These are phyloP conservation scores for Entomobrya multifasciata DNA, from an alignment of 2,888 invertebrate genomes.

Conservation along the genomic window DNA sequence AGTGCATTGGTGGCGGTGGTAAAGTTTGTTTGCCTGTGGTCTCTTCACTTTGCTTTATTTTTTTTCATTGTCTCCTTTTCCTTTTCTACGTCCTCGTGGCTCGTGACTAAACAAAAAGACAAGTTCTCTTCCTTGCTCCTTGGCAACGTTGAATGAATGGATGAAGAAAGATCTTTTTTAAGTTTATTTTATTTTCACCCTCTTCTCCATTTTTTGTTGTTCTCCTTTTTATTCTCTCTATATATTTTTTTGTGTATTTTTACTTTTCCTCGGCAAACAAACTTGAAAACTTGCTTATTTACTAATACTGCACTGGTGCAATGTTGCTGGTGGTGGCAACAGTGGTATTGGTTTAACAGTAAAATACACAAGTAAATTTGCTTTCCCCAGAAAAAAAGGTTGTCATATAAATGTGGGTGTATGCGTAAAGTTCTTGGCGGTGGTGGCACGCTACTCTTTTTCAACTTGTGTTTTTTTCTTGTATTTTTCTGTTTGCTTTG, in stretches of 20 bases:
- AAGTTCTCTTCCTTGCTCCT: background rate
- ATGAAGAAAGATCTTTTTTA: background rate
- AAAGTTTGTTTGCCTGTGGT: constrained; percentile 31
- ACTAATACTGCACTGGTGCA: no score
- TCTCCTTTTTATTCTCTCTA: background rate
- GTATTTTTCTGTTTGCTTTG: constrained; percentile 26
- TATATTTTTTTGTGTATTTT: background rate
- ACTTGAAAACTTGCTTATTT: constrained; percentile 12
- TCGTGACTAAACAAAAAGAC: constrained; percentile 23
- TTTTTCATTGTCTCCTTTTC: background rate
- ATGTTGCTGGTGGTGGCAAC: background rate
- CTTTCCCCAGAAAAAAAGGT: background rate
- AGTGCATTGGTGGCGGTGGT: no score
- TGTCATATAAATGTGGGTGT: background rate
- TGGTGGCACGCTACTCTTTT: no score
- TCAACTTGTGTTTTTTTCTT: background rate
- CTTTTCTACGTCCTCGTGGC: background rate
- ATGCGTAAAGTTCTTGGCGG: background rate
- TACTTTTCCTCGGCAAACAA: constrained; percentile 23
- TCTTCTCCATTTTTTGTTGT: background rate
- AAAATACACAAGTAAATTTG: no score
- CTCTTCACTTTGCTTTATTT: background rate
- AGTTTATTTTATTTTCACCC: constrained; percentile 35
- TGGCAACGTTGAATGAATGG: background rate
- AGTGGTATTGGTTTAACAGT: no score